Evolutionary conservation across 1,140 invertebrate species (phyloP).

Genomic region (Sycophila sp.): DNA sequence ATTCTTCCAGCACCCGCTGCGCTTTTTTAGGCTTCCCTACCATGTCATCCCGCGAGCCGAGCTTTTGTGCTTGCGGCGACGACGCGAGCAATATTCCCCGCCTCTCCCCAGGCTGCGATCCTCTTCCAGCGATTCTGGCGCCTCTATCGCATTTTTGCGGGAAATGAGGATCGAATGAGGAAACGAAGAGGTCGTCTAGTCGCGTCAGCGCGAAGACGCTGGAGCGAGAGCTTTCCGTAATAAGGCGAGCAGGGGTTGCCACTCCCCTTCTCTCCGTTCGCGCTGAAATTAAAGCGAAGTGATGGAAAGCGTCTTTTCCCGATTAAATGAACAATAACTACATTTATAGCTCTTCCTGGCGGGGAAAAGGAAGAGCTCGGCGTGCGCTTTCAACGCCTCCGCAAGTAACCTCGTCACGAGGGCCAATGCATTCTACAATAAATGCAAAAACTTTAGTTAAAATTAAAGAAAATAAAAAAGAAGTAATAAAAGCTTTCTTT

Average conservation of each 20-base stretch:
- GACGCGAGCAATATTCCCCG: not conserved
- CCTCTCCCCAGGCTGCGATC: too few relatives aligned
- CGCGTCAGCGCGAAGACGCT: not conserved
- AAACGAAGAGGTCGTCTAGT: conserved; percentile 28
- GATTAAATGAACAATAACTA: conserved; percentile 8
- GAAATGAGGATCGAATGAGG: conserved; percentile 40
- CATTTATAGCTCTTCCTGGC: not conserved
- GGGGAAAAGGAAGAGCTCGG: too few relatives aligned
- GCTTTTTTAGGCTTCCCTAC: conserved; percentile 8
- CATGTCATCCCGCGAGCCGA: not conserved
- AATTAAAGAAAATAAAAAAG: too few relatives aligned
- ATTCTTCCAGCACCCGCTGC: not conserved
- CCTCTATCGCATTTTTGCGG: conserved; percentile 37
- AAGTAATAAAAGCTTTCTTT: too few relatives aligned
- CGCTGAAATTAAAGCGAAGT: not conserved
- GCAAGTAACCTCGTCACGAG: too few relatives aligned
- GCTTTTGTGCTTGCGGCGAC: not conserved
- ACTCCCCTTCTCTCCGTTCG: too few relatives aligned
- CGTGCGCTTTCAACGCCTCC: too few relatives aligned
- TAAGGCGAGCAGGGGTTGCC: not conserved
- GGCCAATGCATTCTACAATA: too few relatives aligned
- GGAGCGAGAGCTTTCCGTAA: not conserved
- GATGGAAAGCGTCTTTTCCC: not conserved
- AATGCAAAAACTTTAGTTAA: too few relatives aligned
- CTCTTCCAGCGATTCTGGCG: not conserved